Percentiles rank a stretch among this genome's conserved stretches.
Evolutionary conservation across 2,113 vertebrate species (phyloP).

Genomic region (Salvator merianae): DNA sequence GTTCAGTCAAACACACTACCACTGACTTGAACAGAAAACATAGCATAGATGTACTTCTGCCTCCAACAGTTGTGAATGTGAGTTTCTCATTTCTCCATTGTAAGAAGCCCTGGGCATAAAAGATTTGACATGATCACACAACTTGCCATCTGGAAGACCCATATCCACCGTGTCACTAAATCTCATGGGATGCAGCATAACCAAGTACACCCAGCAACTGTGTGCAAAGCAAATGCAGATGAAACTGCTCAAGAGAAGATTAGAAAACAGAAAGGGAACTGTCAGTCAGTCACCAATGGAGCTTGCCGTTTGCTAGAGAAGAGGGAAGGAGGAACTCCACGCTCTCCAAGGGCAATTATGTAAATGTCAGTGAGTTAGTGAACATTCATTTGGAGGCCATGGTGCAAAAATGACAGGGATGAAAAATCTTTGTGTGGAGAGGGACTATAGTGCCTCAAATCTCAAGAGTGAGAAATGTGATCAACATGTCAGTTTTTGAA

Average conservation of each 20-base stretch:
- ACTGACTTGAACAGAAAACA: not conserved
- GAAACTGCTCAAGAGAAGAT: not conserved
- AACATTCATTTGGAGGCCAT: constrained; percentile 10
- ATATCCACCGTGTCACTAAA: not conserved
- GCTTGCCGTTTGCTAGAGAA: not conserved
- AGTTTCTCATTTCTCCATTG: not conserved
- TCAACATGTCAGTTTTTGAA: constrained; percentile 7
- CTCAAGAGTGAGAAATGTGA: not conserved
- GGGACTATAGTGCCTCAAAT: not conserved
- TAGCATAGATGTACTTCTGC: not conserved
- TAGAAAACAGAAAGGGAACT: not conserved
- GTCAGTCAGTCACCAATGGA: constrained; percentile 12
- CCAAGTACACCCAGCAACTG: not conserved
- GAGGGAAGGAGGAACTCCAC: not conserved
- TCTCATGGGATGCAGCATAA: not conserved
- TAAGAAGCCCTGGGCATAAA: not conserved
- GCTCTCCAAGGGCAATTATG: constrained; percentile 26
- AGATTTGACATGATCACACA: not conserved
- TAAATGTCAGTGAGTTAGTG: not conserved
- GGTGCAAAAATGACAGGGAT: constrained; percentile 25
- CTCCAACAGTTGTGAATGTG: not conserved
- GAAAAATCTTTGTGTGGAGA: not conserved
- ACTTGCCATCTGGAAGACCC: not conserved
- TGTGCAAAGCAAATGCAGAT: constrained; percentile 7
- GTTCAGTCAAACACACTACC: not conserved